Base-by-base conservation (phyloP, 2,888 invertebrate genomes). In the Odontocolon sp. region DNA sequence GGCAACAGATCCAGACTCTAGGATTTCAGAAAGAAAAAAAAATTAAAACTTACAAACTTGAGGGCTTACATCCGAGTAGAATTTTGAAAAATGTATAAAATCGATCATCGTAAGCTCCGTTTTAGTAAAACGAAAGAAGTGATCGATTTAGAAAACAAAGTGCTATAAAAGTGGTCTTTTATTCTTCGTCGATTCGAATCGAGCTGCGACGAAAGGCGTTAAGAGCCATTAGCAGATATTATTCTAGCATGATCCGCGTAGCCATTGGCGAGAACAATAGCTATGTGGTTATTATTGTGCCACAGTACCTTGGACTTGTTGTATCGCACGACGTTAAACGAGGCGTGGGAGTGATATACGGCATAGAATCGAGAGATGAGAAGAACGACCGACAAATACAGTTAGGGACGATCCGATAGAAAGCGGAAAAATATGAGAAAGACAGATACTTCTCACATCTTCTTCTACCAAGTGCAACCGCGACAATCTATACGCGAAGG, bases 201-300 rank as follows among this genome's bases (percentile, higher is more conserved):
- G 18, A 68, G 52, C 50, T 33, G 63, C 68, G 23, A 61, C 74
- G 28, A 74, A 78, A 68, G 69, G 69, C 52, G 64, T 79, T 82
- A 73, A 81, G 79, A 83, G 80, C 86, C 84, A 87, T 87, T 87
- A 86, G 83, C 83, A 78, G 85, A 84, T 87, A 85, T 87, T 87
- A 86, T 87, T 86, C 81, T 82, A 85, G 82, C 81, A 82, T 85
- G 84, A 86, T 84, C 83, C 83, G 64, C 31, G 57, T 38, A 68
- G 79, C 80, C 77, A 81, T 85, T 83, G 80, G 71, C 81, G 77
- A 79, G 82, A 82, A 85, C 81, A 87, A 85, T 85, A 82, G 83
- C 73, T 74, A 78, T 73, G 64, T 40, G 69, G 36, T 57, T 33
- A 23, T 3, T n/a, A 45, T 16, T 54, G 28, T 61, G 16, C 50